Evolutionary conservation across 2,888 invertebrate genomes (phyloP).

Genomic region (Allophyes oxyacanthae): DNA sequence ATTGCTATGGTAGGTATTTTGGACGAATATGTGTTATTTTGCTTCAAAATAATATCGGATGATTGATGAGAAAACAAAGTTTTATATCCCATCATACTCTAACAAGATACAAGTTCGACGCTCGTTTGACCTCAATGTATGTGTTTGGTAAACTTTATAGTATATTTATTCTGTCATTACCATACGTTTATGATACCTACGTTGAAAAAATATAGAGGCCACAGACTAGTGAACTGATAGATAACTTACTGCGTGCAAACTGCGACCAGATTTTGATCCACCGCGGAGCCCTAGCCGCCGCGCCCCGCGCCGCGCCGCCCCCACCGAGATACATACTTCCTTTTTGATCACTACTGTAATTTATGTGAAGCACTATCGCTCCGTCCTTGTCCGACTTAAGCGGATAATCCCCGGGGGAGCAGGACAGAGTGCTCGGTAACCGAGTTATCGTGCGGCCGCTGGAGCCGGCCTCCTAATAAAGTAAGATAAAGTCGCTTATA

Average conservation of each 20-base stretch:
- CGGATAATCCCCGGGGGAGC: slow-evolving; percentile 21
- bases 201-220: slow-evolving; percentile 1
- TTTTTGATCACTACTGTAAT: slow-evolving; percentile 35
- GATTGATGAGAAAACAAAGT: slow-evolving; percentile 22
- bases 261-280: slow-evolving; percentile 5
- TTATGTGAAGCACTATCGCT: slow-evolving; percentile 43
- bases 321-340: slow-evolving; percentile 10
- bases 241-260: neutral
- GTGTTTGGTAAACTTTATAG: slow-evolving; percentile 23
- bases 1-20: slow-evolving; percentile 7
- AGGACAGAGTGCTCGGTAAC: slow-evolving; percentile 26
- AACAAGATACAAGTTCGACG: slow-evolving; percentile 22
- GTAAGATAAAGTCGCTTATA: slow-evolving; percentile 57
- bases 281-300: too few relatives aligned
- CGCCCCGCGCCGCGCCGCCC: too few relatives aligned
- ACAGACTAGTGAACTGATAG: neutral
- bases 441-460: slow-evolving; percentile 34
- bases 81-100: slow-evolving; percentile 9
- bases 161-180: slow-evolving; percentile 23
- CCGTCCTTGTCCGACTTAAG: slow-evolving; percentile 38
- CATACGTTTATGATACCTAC: slow-evolving; percentile 8
- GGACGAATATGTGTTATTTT: slow-evolving; percentile 6
- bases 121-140: slow-evolving; percentile 33
- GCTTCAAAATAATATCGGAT: slow-evolving; percentile 8
- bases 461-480: slow-evolving; percentile 50